These are phyloP conservation scores for Sebastes minor DNA, from an alignment of 2,797 vertebrate genomes.

Conservation along the genomic window DNA sequence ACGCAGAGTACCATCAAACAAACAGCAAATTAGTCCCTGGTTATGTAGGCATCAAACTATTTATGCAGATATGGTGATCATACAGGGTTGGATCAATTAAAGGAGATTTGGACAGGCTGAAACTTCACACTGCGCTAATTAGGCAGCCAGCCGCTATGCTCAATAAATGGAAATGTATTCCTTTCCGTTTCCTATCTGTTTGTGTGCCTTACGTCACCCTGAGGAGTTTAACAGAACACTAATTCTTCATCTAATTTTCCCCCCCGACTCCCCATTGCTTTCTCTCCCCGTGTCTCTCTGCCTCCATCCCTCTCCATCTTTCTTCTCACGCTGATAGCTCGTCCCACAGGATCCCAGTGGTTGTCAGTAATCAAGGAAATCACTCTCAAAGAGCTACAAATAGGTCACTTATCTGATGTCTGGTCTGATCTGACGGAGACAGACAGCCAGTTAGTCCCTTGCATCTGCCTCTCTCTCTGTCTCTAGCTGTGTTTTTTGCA, in stretches of 20 bases:
- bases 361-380: constrained; percentile 82
- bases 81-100: constrained; percentile 62
- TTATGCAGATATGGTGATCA: constrained; percentile 56
- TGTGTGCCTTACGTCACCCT: constrained; percentile 51
- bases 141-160: constrained; percentile 57
- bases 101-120: constrained; percentile 61
- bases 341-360: constrained; percentile 72
- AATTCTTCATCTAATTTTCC: constrained; percentile 74
- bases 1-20: constrained; percentile 22
- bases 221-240: constrained; percentile 65
- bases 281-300: constrained; percentile 28
- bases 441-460: constrained; percentile 65
- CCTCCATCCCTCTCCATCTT: constrained; percentile 50
- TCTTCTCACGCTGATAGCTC: constrained; percentile 67
- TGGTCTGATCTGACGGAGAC: constrained; percentile 72
- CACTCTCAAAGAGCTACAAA: constrained; percentile 78
- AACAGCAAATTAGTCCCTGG: constrained; percentile 47
- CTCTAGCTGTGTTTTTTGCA: constrained; percentile 45
- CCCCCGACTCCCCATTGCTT: constrained; percentile 41
- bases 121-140: constrained; percentile 71
- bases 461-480: constrained; percentile 41
- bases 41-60: constrained; percentile 49
- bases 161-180: constrained; percentile 69
- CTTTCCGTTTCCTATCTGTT: constrained; percentile 54
- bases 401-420: constrained; percentile 79